Evolutionary conservation across 2,888 invertebrate species (phyloP).

Genomic region (Stenodera caucasica): DNA sequence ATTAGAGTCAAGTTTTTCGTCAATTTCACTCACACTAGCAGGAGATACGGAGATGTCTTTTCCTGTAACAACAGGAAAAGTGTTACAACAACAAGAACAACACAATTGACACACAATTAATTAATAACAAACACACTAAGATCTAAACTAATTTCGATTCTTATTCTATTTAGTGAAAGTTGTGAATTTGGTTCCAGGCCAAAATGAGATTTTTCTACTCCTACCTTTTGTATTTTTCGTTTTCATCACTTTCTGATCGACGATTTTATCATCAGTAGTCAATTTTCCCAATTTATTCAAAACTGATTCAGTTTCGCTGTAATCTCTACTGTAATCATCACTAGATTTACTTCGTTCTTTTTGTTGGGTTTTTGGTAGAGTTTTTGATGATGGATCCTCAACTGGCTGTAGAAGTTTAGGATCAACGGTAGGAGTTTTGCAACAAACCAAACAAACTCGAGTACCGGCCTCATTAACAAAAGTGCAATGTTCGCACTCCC

Average conservation of each 20-base stretch:
- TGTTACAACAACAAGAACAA: conserved; percentile 35
- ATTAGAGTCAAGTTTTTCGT: conserved; percentile 27
- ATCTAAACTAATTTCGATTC: conserved; percentile 27
- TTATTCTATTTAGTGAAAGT: conserved; percentile 43
- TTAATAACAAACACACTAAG: conserved; percentile 35
- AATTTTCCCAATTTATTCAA: conserved; percentile 49
- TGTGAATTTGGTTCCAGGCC: conserved; percentile 69
- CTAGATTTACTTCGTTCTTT: conserved; percentile 42
- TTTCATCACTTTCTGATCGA: conserved; percentile 9
- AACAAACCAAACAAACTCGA: conserved; percentile 82
- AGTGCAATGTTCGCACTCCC: conserved; percentile 91
- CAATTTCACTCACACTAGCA: conserved; percentile 37
- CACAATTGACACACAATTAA: conserved; percentile 33
- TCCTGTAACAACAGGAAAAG: conserved; percentile 49
- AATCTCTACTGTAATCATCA: conserved; percentile 52
- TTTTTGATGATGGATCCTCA: conserved; percentile 20
- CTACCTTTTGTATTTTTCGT: conserved; percentile 61
- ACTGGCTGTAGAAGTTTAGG: conserved; percentile 35
- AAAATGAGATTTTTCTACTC: conserved; percentile 74
- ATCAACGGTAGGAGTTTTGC: conserved; percentile 69
- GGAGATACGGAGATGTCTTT: conserved; percentile 37
- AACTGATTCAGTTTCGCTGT: conserved; percentile 54
- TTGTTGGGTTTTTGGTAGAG: conserved; percentile 19
- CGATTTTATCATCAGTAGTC: conserved; percentile 30
- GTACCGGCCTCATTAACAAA: conserved; percentile 80